phyloP scores from a whole-genome alignment of 2,888 invertebrate genomes.

The Pachymerium ferrugineum region DNA sequence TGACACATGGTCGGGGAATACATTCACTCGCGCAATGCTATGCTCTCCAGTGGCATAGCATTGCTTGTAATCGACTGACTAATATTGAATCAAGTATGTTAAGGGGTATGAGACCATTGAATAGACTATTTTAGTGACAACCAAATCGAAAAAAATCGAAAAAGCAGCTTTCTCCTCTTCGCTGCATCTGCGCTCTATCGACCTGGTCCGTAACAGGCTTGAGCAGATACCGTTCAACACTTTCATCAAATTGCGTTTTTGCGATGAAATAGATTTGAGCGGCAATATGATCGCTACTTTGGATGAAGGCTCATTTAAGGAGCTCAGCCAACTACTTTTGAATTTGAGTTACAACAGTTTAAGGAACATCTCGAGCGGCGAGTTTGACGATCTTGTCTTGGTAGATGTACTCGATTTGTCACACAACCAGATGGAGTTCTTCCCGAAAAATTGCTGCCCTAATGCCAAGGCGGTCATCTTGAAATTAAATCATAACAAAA shows the following conservation, averaged over 20 bases:
- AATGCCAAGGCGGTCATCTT: constrained; percentile 74
- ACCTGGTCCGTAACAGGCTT: constrained; percentile 71
- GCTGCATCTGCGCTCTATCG: constrained; percentile 75
- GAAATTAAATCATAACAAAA: constrained; percentile 66
- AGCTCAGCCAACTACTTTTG: constrained; percentile 68
- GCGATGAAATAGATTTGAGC: constrained; percentile 68
- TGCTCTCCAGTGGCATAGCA: constrained; percentile 69
- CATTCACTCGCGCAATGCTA: constrained; percentile 83
- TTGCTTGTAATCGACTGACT: constrained; percentile 71
- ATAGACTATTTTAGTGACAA: constrained; percentile 78
- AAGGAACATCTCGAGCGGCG: constrained; percentile 37
- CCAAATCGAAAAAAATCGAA: constrained; percentile 53
- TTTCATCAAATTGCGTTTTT: constrained; percentile 72
- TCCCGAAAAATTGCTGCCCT: constrained; percentile 69
- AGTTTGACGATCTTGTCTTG: constrained; percentile 61
- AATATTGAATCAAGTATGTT: constrained; percentile 78
- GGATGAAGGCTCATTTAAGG: constrained; percentile 75
- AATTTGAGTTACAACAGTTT: constrained; percentile 72
- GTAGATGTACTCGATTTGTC: constrained; percentile 76
- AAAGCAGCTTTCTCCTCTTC: constrained; percentile 75
- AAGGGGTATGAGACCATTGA: constrained; percentile 72
- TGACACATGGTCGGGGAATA: constrained; percentile 70
- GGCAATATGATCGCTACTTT: constrained; percentile 73
- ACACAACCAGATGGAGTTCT: constrained; percentile 62
- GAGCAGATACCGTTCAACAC: constrained; percentile 79